Conservation (phyloP, 2,113 vertebrate genomes). For the Corvus hawaiiensis region DNA sequence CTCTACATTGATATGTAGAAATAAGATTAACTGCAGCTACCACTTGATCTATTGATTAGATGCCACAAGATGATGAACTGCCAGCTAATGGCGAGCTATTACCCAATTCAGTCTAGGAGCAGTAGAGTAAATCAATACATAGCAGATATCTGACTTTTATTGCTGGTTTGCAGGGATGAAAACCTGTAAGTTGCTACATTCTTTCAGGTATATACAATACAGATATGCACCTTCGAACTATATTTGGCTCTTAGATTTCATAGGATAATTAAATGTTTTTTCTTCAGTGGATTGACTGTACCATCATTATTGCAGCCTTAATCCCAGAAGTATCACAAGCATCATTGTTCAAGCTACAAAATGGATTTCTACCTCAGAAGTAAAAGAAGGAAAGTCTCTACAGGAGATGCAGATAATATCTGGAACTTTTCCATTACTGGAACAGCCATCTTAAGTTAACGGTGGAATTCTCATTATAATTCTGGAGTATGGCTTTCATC, state of each 20-base stretch:
- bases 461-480: not conserved
- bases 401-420: not conserved
- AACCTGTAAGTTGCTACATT: not conserved
- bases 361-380: not conserved
- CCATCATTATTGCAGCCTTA: not conserved
- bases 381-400: not conserved
- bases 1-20: constrained; percentile 26
- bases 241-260: not conserved
- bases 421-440: not conserved
- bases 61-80: constrained; percentile 53
- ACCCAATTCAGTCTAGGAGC: not conserved
- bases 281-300: not conserved
- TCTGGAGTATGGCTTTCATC: not conserved
- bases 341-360: not conserved
- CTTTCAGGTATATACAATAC: not conserved
- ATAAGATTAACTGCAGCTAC: constrained; percentile 47
- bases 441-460: not conserved
- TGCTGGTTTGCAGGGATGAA: not conserved
- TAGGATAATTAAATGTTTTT: not conserved
- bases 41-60: constrained; percentile 59
- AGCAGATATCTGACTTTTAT: not conserved
- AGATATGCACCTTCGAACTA: not conserved
- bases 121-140: constrained; percentile 41
- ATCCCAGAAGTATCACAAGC: not conserved
- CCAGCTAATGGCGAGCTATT: constrained; percentile 29